Conservation (phyloP, 2,113 vertebrate species). For the Seriola quinqueradiata region DNA sequence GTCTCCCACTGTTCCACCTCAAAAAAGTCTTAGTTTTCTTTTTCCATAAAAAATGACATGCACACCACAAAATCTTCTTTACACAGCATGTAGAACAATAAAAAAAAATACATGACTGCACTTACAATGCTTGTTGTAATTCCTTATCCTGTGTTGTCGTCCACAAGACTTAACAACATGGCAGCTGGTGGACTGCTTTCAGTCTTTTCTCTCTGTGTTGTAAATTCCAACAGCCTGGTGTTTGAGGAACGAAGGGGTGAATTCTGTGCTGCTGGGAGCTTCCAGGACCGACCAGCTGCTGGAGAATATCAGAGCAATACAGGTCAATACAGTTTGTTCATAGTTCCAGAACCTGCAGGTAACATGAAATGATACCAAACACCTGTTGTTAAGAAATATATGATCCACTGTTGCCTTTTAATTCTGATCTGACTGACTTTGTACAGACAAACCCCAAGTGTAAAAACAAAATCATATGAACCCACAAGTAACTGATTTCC, state of each 20-base stretch:
- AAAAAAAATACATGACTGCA: background rate
- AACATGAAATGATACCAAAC: background rate
- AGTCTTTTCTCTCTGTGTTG: conserved; percentile 13
- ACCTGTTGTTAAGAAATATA: background rate
- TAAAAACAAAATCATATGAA: too few relatives aligned
- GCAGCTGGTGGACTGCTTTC: background rate
- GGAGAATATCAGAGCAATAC: conserved; percentile 96
- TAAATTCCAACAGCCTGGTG: conserved; percentile 89
- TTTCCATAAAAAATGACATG: too few relatives aligned
- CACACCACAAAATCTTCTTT: background rate
- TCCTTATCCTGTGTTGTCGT: background rate
- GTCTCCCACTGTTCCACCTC: too few relatives aligned
- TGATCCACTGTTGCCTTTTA: too few relatives aligned
- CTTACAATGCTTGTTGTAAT: background rate
- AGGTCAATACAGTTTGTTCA: conserved; percentile 80
- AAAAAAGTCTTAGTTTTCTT: too few relatives aligned
- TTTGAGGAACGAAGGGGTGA: conserved; percentile 92
- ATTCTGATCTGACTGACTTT: background rate
- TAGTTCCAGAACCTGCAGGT: background rate
- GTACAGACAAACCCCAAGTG: too few relatives aligned
- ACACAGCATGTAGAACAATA: background rate
- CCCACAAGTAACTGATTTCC: too few relatives aligned
- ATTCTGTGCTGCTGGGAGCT: conserved; percentile 92
- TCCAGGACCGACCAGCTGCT: conserved; percentile 93
- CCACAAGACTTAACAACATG: background rate